Evolutionary conservation across 2,888 invertebrate genomes (phyloP), one percentile per base, ranked within the genome.

Genomic region (Encarsia formosa): DNA sequence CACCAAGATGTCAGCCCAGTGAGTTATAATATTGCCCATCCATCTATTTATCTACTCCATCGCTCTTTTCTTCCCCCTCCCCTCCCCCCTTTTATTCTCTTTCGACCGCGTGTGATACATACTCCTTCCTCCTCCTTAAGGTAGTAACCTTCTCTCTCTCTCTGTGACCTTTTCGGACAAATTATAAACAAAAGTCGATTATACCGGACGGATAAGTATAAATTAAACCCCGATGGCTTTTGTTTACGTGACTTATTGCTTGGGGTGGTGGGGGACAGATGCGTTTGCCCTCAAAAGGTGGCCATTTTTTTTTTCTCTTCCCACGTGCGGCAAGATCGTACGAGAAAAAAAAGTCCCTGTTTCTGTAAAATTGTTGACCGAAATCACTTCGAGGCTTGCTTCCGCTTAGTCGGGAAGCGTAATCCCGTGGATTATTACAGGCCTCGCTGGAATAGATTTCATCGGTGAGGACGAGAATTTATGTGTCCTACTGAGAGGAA

Each of bases 11-110:
- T 73, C 73, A 73, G 73, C 71, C n/a, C 68, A 68, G 73, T 73
- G 73, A 73, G 73, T 73, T 73, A 73, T 73, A 73, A 73, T 73
- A 73, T 73, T 73, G 73, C 73, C 73, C 73, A 73, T 73, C 73
- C 72, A 73, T 73, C 73, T 73, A 73, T 73, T 73, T 73, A 73
- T 73, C 73, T 72, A 69, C 70, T 71, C 69, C 70, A 69, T 70
- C 70, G 68, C 59, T 60, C 61, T 62, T 63, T 60, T 52, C 57
- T 58, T 54, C 54, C 61, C 56, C 51, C 42, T 57, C 45, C 57
- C 48, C 41, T 48, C 57, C 39, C 49, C 43, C 54, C n/a, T n/a
- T 54, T 59, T 58, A 51, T 53, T 52, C 61, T 54, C 59, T 43
- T 48, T 51, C 34, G 13, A 50, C 43, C 59, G 56, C 59, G 24